Base-by-base conservation (phyloP, 2,113 vertebrate genomes). In the Misgurnus mizolepis region DNA sequence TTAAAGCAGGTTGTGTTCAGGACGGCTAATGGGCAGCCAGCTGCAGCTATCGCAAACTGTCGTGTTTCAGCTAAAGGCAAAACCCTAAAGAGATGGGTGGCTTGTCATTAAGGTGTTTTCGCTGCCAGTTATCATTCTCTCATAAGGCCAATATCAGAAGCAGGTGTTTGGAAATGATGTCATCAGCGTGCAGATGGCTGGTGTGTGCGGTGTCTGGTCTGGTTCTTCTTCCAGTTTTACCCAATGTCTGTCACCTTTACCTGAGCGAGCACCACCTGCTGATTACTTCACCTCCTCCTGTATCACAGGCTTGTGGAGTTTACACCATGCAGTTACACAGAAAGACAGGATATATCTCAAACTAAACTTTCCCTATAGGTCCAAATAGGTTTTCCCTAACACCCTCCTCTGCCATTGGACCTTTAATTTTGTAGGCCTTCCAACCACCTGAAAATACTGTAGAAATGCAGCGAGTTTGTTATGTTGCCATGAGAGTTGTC, bases 111-210 rank as follows among this genome's bases (percentile, higher is more conserved):
- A 76, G 72, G 72, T 4, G 27, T 76, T 53, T 53, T 58, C 9
- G 61, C 9, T 47, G 1, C 47, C 6, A 22, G 27, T 60, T 39
- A 43, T 64, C 62, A 77, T 66, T 11, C 47, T 66, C 74, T 65
- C 27, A 53, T 76, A 41, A 66, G 39, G 74, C 62, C 53, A 47
- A 76, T 49, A 66, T 76, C 74, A 55, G 62, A 75, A 56, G 72
- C 72, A 75, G 72, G 72, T 75, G 58, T 60, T 62, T 75, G 72
- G 58, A 43, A 47, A 75, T 75, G 72, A 75, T 75, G 72, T 64
- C 72, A 75, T 64, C 72, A 64, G 58, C 72, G 3, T 62, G 72
- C 43, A 49, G 72, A 75, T 8, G 43, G 5, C 17, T 18, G 17
- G 43, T 49, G 47, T 75, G 14, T 18, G 55, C 15, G 56, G 8